phyloP scores from a whole-genome alignment of 1,140 invertebrate species.

The Maniola jurtina region DNA sequence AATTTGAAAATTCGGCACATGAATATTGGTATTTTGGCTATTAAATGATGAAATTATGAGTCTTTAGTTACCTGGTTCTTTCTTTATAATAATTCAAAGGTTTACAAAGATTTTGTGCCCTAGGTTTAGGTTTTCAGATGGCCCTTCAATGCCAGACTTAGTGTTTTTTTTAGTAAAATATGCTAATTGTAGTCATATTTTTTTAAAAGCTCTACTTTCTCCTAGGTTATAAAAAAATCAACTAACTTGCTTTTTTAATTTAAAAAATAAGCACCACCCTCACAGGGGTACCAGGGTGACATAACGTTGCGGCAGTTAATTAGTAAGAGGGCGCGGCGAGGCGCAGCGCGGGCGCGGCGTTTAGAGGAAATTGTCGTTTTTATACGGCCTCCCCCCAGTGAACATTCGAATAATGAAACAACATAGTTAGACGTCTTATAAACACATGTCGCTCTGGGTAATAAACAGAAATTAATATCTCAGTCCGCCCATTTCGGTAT shows the following conservation, averaged over 20 bases:
- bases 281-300: conserved; percentile 72
- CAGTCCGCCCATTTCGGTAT: conserved; percentile 36
- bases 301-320: conserved; percentile 76
- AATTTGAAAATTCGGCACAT: too few relatives aligned
- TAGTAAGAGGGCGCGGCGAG: conserved; percentile 73
- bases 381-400: conserved; percentile 69
- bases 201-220: neutral
- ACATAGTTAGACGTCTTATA: conserved; percentile 71
- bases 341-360: conserved; percentile 73
- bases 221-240: neutral
- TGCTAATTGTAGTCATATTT: neutral
- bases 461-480: conserved; percentile 65
- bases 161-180: too few relatives aligned
- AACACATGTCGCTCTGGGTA: conserved; percentile 65
- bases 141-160: too few relatives aligned
- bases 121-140: too few relatives aligned
- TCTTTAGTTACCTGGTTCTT: too few relatives aligned
- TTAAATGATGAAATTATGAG: too few relatives aligned
- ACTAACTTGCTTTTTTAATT: conserved; percentile 27
- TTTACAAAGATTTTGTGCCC: too few relatives aligned
- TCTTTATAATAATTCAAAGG: too few relatives aligned
- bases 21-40: too few relatives aligned
- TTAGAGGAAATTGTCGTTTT: conserved; percentile 78
- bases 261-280: conserved; percentile 61
- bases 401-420: conserved; percentile 71